These are phyloP conservation scores for Cariama cristata DNA, from an alignment of 2,113 vertebrate species.

Conservation along the genomic window DNA sequence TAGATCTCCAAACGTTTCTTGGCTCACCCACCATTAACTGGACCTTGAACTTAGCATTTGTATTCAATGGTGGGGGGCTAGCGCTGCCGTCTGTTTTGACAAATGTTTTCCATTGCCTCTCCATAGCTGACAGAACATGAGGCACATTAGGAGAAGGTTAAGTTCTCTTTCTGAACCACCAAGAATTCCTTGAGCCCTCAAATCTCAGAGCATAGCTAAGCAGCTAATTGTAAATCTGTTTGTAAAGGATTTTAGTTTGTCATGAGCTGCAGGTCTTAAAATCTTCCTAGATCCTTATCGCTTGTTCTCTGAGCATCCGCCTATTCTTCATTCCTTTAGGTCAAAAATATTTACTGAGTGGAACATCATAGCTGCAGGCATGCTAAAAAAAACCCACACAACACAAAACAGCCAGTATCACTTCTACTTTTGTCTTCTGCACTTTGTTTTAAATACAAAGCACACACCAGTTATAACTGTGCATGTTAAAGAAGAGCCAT, in stretches of 20 bases:
- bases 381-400: not conserved
- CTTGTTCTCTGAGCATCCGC: not conserved
- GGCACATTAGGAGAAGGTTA: not conserved
- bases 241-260: not conserved
- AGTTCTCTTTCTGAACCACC: not conserved
- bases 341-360: not conserved
- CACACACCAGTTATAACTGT: not conserved
- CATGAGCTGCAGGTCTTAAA: not conserved
- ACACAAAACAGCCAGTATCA: not conserved
- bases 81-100: constrained; percentile 17
- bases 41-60: constrained; percentile 27
- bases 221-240: not conserved
- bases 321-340: not conserved
- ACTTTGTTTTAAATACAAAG: not conserved
- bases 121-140: not conserved
- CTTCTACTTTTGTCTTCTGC: not conserved
- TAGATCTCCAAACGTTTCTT: constrained; percentile 20
- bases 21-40: constrained; percentile 1
- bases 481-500: not conserved
- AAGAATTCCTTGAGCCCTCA: not conserved
- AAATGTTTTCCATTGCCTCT: constrained; percentile 52
- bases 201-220: not conserved
- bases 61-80: not conserved
- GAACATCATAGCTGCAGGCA: not conserved
- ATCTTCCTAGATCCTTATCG: not conserved